Base-by-base conservation (phyloP, 2,113 vertebrate species). In the Todiramphus chloris region DNA sequence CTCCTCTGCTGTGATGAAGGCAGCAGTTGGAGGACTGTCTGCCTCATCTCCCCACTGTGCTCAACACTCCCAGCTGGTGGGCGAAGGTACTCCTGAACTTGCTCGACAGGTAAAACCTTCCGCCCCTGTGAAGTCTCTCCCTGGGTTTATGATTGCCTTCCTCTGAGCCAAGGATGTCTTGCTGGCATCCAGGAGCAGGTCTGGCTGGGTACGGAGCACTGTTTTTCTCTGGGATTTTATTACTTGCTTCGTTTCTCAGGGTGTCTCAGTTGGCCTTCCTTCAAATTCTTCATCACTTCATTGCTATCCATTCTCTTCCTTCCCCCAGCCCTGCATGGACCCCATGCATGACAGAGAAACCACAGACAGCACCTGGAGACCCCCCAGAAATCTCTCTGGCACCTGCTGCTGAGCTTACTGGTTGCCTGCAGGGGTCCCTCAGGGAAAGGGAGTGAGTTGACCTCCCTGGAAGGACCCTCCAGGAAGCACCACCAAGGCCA, bases 131-230 rank as follows among this genome's bases (percentile, higher is more conserved):
- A 97, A 95, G 67, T 93, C 23, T 89, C 66, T 87, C 28, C 66
- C 69, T 62, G 64, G 2, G 1, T 91, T 95, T 95, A 93, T 41
- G 58, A 68, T 68, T 91, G 80, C 33, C 69, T 87, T 56, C 66
- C 74, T 95, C 56, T 59, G 46, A 94, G 93, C 92, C 93, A 95
- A 95, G 43, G 93, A 68, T 87, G 77, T 31, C 81, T 94, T 89
- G 81, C 46, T 94, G 90, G 92, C 87, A 93, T 75, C 37, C 69
- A 87, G 56, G 43, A 93, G 66, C 46, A 51, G 77, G 90, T 53
- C 69, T 1, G 12, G 66, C 84, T 68, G 92, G 90, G 92, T 0
- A 39, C 5, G 10, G 84, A 91, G 43, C 4, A 7, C 64, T 94
- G 84, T 89, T 94, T 93, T 96, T 51, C 74, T 84, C 90, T 2